phyloP scores from a whole-genome alignment of 2,888 invertebrate species.

The Microplitis deprimator region DNA sequence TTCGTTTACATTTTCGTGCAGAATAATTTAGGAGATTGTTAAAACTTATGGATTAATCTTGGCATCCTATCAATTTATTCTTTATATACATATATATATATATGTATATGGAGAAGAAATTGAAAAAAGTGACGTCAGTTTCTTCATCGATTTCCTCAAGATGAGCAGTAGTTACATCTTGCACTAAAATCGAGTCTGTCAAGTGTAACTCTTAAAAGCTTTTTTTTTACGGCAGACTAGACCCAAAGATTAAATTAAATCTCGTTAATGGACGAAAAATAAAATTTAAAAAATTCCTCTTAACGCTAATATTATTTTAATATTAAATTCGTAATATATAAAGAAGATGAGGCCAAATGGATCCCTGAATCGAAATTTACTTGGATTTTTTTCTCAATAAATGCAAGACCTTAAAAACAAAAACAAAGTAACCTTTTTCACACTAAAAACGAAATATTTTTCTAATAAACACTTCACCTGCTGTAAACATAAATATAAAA shows the following conservation, averaged over 20 bases:
- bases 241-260: background rate
- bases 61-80: slow-evolving; percentile 38
- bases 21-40: slow-evolving; percentile 47
- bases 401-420: background rate
- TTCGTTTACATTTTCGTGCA: slow-evolving; percentile 32
- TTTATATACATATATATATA: background rate
- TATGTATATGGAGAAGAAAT: background rate
- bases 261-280: background rate
- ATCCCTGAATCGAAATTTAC: background rate
- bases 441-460: no score
- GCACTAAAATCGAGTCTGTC: background rate
- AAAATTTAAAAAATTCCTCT: background rate
- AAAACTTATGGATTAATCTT: slow-evolving; percentile 49
- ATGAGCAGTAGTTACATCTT: slow-evolving; percentile 10
- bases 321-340: background rate
- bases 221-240: background rate
- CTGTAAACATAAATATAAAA: no score
- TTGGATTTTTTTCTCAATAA: background rate
- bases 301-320: background rate
- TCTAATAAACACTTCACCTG: no score
- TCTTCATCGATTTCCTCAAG: slow-evolving; percentile 7
- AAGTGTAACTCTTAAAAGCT: background rate
- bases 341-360: background rate
- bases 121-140: background rate
- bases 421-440: no score